phyloP scores from a whole-genome alignment of 2,113 vertebrate genomes.

The Scatophagus argus region DNA sequence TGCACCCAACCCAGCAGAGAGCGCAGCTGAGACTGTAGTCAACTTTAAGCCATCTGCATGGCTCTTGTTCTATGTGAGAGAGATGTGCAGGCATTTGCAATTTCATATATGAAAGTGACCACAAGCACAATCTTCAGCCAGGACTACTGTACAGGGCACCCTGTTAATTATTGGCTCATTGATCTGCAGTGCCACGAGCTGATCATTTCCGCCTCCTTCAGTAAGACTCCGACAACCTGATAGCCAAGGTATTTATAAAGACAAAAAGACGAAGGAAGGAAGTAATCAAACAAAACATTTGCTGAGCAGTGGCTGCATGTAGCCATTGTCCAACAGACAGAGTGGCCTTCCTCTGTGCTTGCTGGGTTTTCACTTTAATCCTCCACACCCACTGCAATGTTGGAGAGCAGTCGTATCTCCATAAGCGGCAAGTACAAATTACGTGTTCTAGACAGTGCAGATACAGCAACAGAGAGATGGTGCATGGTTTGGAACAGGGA shows the following conservation, averaged over 20 bases:
- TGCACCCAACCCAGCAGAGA: neutral
- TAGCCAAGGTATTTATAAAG: neutral
- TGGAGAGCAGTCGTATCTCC: neutral
- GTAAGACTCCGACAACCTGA: neutral
- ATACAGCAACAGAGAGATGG: neutral
- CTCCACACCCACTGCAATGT: neutral
- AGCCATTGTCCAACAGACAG: neutral
- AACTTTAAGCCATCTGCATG: neutral
- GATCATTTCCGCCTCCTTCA: neutral
- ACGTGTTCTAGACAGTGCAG: neutral
- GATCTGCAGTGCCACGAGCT: neutral
- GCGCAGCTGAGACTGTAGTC: neutral
- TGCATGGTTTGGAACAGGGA: neutral
- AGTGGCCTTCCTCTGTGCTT: neutral
- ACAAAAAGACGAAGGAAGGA: neutral
- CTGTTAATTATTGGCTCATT: neutral
- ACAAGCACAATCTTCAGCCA: too few relatives aligned
- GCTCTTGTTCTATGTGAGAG: neutral
- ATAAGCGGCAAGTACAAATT: neutral
- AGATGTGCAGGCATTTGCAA: neutral
- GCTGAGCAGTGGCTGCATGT: neutral
- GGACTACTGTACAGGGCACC: neutral
- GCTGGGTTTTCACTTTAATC: neutral
- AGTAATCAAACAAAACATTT: neutral
- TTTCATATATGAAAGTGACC: too few relatives aligned